Evolutionary conservation across 2,888 invertebrate genomes (phyloP).

Genomic region (Scaptomyza flava): DNA sequence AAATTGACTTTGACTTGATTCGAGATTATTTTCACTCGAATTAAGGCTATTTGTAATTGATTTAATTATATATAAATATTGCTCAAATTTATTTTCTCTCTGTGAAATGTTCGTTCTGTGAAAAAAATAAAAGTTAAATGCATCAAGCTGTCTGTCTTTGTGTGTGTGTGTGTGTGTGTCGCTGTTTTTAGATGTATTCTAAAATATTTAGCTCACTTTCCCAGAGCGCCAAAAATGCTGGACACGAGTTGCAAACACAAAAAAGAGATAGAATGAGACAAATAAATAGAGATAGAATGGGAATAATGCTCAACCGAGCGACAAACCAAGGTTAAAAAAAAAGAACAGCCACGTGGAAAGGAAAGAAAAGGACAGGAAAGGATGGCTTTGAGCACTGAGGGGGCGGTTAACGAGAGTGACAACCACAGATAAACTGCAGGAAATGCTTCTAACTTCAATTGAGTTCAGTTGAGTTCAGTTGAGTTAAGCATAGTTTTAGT

Average conservation of each 20-base stretch:
- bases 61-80: too few species aligned
- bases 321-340: conserved; percentile 40
- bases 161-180: conserved; percentile 15
- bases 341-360: background rate
- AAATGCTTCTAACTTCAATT: conserved; percentile 34
- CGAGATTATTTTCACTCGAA: too few species aligned
- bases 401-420: conserved; percentile 14
- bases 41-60: too few species aligned
- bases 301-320: conserved; percentile 41
- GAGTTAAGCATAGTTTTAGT: background rate
- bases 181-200: conserved; percentile 69
- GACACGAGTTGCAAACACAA: conserved; percentile 46
- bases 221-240: conserved; percentile 62
- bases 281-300: background rate
- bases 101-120: background rate
- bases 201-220: conserved; percentile 71
- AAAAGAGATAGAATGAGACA: background rate
- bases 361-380: background rate
- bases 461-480: background rate
- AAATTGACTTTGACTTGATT: too few species aligned
- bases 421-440: conserved; percentile 71
- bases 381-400: background rate
- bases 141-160: conserved; percentile 64
- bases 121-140: conserved; percentile 55
- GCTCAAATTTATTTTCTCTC: background rate